phyloP scores from a whole-genome alignment of 2,113 vertebrate species.

The Corydoras maculifer region DNA sequence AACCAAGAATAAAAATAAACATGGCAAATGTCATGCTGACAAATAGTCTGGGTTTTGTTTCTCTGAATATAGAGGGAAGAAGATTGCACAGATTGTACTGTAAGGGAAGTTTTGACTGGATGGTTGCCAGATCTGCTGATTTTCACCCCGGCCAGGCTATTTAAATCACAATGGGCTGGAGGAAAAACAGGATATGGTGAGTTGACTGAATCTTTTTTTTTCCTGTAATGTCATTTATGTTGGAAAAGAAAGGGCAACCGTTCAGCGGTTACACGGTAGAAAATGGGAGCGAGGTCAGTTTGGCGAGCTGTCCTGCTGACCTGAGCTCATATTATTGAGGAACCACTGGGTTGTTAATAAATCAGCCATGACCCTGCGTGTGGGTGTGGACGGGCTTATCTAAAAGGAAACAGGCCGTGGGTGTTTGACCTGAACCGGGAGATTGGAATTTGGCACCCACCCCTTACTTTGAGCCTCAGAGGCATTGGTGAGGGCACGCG shows the following conservation, averaged over 20 bases:
- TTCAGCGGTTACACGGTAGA: too few relatives aligned
- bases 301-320: too few relatives aligned
- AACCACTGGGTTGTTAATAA: slow-evolving; percentile 4
- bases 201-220: too few relatives aligned
- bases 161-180: not conserved
- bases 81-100: too few relatives aligned
- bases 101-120: not conserved
- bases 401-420: slow-evolving; percentile 17
- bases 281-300: too few relatives aligned
- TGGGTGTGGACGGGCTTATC: slow-evolving; percentile 5
- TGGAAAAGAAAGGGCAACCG: too few relatives aligned
- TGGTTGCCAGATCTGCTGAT: not conserved
- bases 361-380: not conserved
- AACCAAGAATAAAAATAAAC: too few relatives aligned
- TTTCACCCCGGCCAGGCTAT: not conserved
- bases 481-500: too few relatives aligned
- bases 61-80: too few relatives aligned
- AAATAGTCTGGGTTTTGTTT: too few relatives aligned
- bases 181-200: not conserved
- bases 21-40: too few relatives aligned
- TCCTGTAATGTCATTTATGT: too few relatives aligned
- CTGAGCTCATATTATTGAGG: not conserved
- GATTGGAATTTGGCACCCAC: slow-evolving; percentile 11
- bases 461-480: not conserved
- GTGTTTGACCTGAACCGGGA: not conserved